Conservation (phyloP, 2,888 invertebrate species). For the Caenorhabditis uteleia region DNA sequence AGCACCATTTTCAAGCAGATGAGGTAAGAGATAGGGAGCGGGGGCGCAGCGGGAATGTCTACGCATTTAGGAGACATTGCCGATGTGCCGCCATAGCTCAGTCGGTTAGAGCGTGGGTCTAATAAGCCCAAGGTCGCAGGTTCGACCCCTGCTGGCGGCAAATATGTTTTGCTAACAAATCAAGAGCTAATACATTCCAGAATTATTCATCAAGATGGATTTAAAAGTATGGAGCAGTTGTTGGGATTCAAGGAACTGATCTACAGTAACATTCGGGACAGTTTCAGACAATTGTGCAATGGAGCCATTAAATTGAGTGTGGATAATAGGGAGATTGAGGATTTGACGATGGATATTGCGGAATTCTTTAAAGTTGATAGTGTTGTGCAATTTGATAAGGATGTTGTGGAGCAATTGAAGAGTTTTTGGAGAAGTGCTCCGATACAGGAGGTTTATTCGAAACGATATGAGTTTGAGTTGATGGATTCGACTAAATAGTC, state of each 20-base stretch:
- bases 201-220: slow-evolving; percentile 47
- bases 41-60: not conserved
- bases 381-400: no score
- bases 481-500: slow-evolving; percentile 44
- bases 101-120: slow-evolving; percentile 70
- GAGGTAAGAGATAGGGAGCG: slow-evolving; percentile 23
- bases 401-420: slow-evolving; percentile 14
- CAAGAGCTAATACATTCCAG: slow-evolving; percentile 11
- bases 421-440: slow-evolving; percentile 30
- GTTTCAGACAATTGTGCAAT: slow-evolving; percentile 29
- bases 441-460: slow-evolving; percentile 29
- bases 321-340: no score
- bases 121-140: slow-evolving; percentile 69
- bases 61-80: not conserved
- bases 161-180: slow-evolving; percentile 34
- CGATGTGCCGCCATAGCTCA: slow-evolving; percentile 64
- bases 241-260: slow-evolving; percentile 24
- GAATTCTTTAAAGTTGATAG: no score
- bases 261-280: slow-evolving; percentile 26
- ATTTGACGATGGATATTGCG: no score
- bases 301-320: no score
- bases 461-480: slow-evolving; percentile 28
- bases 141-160: slow-evolving; percentile 68
- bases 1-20: slow-evolving; percentile 48
- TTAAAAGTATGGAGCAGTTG: slow-evolving; percentile 24